Evolutionary conservation across 30 jellyfish, hydroid and myxozoan genomes (phyloP), one percentile per base, ranked within the genome.

Genomic region (Sanderia malayensis): DNA sequence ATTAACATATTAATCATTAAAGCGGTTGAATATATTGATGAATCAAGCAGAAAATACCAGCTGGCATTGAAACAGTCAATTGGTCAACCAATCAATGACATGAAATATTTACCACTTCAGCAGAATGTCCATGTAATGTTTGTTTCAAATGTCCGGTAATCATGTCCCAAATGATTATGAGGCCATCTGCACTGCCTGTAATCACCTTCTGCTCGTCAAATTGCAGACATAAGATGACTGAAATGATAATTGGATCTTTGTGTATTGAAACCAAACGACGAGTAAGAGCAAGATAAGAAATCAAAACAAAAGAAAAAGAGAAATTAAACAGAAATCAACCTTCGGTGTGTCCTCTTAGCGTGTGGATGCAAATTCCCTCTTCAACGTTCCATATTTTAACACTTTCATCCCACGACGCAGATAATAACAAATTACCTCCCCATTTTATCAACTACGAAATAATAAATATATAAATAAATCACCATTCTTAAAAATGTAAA

Each of bases 171-270:
- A 66, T 65, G 1, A 78, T 78, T 1, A 66, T 44, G 53, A 44
- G 74, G 1, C 82, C 89, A 33, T 78, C 89, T 9, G 89, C 89
- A n/a, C 89, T 82, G 28, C 89, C 89, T 0, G 89, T 78, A 4
- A 65, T 29, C 17, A 78, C 45, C 26, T 78, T 78, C 46, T 10
- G 76, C 27, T 78, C 82, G 58, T 78, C 89, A 78, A 78, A 8
- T 25, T 78, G 81, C 24, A 77, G 62, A 37, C 89, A 78, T 75
- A 78, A 28, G 7, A 78, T 63, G 46, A 78, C 89, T 78, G 28
- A 22, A 18, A n/a, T n/a, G n/a, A n/a, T n/a, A n/a, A n/a, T n/a
- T n/a, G n/a, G n/a, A n/a, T n/a, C n/a, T n/a, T n/a, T n/a, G n/a
- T n/a, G n/a, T n/a, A n/a, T n/a, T n/a, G n/a, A n/a, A n/a, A n/a